Conservation (phyloP, 1,140 invertebrate genomes). For the Argopecten irradians region DNA sequence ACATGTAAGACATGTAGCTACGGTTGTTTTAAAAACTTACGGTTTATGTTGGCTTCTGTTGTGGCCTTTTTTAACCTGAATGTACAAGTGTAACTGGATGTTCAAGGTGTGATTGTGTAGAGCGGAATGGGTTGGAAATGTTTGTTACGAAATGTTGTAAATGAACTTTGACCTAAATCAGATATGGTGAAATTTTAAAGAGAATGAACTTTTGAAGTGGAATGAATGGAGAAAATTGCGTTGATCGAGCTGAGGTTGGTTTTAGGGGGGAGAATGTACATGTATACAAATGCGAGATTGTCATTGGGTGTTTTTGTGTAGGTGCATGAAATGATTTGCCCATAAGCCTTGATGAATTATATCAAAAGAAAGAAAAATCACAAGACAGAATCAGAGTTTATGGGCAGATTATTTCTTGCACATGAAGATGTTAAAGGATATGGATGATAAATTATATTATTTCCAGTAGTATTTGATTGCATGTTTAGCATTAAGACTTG, state of each 20-base stretch:
- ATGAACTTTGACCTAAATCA: background rate
- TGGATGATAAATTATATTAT: background rate
- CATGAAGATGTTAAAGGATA: background rate
- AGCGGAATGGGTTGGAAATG: background rate
- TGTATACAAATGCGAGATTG: background rate
- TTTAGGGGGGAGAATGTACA: background rate
- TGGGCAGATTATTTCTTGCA: background rate
- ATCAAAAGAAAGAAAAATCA: background rate
- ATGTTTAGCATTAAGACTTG: constrained; percentile 2
- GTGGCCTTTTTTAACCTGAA: background rate
- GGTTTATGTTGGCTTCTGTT: background rate
- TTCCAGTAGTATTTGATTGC: background rate
- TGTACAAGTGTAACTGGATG: background rate
- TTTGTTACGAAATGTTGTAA: background rate
- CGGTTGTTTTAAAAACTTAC: background rate
- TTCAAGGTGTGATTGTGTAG: background rate
- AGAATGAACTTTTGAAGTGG: background rate
- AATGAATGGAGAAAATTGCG: background rate
- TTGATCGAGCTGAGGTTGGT: background rate
- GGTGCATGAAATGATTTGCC: background rate
- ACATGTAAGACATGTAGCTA: background rate
- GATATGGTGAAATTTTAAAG: background rate
- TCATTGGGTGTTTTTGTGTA: background rate
- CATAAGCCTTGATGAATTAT: background rate
- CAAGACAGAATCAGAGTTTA: background rate